These are phyloP conservation scores for Lepidurus couesii DNA, from an alignment of 1,140 invertebrate species.

Conservation along the genomic window DNA sequence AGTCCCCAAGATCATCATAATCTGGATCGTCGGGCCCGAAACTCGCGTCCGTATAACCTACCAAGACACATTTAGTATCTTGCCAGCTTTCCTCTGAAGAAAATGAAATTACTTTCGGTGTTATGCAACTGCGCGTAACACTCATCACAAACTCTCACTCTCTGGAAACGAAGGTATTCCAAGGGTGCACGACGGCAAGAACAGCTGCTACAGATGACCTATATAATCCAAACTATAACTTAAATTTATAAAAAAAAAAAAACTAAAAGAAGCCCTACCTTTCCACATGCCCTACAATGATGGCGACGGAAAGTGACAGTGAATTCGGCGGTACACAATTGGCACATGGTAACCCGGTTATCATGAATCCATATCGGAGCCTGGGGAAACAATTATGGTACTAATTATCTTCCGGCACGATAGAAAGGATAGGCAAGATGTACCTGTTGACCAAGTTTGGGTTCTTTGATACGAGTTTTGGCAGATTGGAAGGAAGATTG, in stretches of 20 bases:
- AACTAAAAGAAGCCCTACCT: conserved; percentile 48
- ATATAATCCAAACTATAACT: conserved; percentile 34
- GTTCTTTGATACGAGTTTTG: conserved; percentile 39
- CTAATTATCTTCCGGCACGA: background rate
- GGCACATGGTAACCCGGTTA: conserved; percentile 63
- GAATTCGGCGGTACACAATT: conserved; percentile 64
- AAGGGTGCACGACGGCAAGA: conserved; percentile 62
- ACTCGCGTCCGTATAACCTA: background rate
- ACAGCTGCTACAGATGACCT: conserved; percentile 65
- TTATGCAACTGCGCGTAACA: conserved; percentile 50
- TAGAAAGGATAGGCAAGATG: background rate
- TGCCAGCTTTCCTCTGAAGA: conserved; percentile 2
- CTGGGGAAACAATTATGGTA: conserved; percentile 40
- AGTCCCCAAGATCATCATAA: background rate
- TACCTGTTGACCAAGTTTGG: conserved; percentile 42
- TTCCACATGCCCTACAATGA: conserved; percentile 69
- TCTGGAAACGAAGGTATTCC: conserved; percentile 55
- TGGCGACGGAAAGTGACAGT: conserved; percentile 66
- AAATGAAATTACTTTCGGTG: conserved; percentile 41
- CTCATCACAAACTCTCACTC: conserved; percentile 55
- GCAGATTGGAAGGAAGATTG: conserved; percentile 40
- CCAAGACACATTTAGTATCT: conserved; percentile 23
- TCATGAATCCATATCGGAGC: conserved; percentile 64
- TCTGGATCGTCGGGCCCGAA: background rate
- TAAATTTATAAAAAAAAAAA: conserved; percentile 22